Base-by-base conservation (phyloP, 2,797 vertebrate species). In the Saguinus oedipus region DNA sequence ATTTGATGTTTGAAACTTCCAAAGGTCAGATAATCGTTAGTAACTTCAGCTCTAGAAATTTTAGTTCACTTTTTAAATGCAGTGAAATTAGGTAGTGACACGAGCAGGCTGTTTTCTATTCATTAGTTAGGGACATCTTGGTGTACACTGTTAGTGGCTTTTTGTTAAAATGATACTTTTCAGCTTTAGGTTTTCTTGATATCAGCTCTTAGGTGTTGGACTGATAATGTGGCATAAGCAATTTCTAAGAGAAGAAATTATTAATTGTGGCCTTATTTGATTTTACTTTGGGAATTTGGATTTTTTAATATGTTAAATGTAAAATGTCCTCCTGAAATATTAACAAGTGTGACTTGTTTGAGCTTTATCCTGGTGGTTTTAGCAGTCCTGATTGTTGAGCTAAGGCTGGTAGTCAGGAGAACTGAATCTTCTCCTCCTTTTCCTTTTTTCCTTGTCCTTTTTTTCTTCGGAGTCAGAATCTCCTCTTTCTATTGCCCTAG, bases 241-340 rank as follows among this genome's bases (percentile, higher is more conserved):
- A 5, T 88, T 95, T 75, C 61, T 85, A 5, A 84, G 27, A 42
- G 20, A 75, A 88, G 64, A 61, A 81, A 76, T 70, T 68, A 96
- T 88, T 90, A 93, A 55, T 46, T 27, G n/a, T 53, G 33, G 22
- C 55, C 50, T 87, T 75, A 70, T 27, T 94, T 96, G 53, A 93
- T 72, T 87, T 88, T 74, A 15, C 14, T 78, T 75, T 68, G 24
- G 46, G 9, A 84, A 9, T 88, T 93, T 90, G 75, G 26, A 80
- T 57, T 79, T 68, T 93, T 95, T 68, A 36, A 57, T 86, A 61
- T 39, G 11, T 72, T 64, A 76, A 88, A 80, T 50, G 94, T 93
- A 53, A 81, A 91, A 68, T 46, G 8, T 61, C 30, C 76, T 89
- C 24, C 27, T 50, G 20, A 68, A 74, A 48, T 89, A 64, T 42